Evolutionary conservation across 1,140 invertebrate species (phyloP), one percentile per base, ranked within the genome.

Genomic region (Manduca sexta): DNA sequence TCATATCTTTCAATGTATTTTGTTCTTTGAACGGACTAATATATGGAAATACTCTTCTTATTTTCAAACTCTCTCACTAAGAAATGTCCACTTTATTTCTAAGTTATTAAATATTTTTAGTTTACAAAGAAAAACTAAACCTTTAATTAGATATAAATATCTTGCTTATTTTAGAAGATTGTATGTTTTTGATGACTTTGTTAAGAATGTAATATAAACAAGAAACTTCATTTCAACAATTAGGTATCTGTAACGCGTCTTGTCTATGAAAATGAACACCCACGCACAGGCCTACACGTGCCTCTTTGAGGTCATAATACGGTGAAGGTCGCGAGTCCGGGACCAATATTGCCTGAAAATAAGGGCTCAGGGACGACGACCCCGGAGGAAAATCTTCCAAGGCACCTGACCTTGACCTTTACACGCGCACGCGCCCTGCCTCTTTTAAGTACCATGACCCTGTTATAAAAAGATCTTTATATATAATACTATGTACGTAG

Each of bases 381-480:
- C 78, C 69, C 66, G 53, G 58, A 69, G 66, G 73, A 79, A 35
- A 84, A 82, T 80, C 76, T 84, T 82, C 77, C 76, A 79, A 74
- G 74, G 76, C 58, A 63, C 47, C 64, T 66, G 70, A 75, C 80
- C 80, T 77, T 84, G 78, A 84, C 66, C 80, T 80, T 80, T 80
- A 68, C 48, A 59, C 80, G 80, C 80, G 80, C 81, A 80, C 52
- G 81, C 81, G 81, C 78, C 41, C 56, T 74, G 39, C 61, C 57
- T 37, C 71, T 55, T 68, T 66, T 62, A 64, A 69, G 64, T 81
- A 73, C 71, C 77, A 74, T 82, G 75, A 80, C 77, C 74, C 69
- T 73, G 66, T 73, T 79, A 74, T 60, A 50, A 71, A 77, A 73
- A 52, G 60, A 69, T 56, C 64, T 60, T n/a, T n/a, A n/a, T 69